phyloP scores from a whole-genome alignment of 2,113 vertebrate genomes.

The Myotis yumanensis region DNA sequence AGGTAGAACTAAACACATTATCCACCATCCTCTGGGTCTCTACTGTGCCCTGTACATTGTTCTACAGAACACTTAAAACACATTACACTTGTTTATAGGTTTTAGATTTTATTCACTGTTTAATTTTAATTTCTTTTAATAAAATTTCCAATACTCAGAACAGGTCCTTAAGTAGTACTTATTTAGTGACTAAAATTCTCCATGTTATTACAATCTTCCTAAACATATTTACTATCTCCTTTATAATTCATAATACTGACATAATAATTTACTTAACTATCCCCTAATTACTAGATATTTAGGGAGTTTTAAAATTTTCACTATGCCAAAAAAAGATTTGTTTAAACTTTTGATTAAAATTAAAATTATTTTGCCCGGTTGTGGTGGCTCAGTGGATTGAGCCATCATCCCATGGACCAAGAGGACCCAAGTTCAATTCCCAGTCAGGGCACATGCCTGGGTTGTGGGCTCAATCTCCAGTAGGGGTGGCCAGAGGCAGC shows the following conservation, averaged over 20 bases:
- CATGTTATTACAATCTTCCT: constrained; percentile 31
- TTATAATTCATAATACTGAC: neutral
- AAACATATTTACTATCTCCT: constrained; percentile 31
- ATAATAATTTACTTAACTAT: constrained; percentile 38
- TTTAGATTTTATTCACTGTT: constrained; percentile 22
- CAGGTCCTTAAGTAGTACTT: neutral
- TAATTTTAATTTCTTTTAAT: constrained; percentile 35
- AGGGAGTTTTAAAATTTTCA: neutral
- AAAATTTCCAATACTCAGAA: neutral
- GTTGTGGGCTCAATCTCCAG: too few species aligned
- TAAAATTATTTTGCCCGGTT: neutral
- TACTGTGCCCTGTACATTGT: neutral
- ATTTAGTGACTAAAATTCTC: constrained; percentile 22
- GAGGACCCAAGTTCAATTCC: too few species aligned
- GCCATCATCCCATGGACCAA: too few species aligned
- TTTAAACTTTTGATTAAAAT: constrained; percentile 24
- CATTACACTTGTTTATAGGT: neutral
- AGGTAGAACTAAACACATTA: neutral
- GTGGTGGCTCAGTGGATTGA: too few species aligned
- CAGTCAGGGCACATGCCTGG: too few species aligned
- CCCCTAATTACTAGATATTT: neutral
- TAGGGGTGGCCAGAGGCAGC: too few species aligned
- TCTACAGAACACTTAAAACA: neutral
- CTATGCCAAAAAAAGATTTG: neutral
- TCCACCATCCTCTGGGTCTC: neutral